Evolutionary conservation across 2,888 invertebrate genomes (phyloP), one percentile per base, ranked within the genome.

Genomic region (Nomada fucata): DNA sequence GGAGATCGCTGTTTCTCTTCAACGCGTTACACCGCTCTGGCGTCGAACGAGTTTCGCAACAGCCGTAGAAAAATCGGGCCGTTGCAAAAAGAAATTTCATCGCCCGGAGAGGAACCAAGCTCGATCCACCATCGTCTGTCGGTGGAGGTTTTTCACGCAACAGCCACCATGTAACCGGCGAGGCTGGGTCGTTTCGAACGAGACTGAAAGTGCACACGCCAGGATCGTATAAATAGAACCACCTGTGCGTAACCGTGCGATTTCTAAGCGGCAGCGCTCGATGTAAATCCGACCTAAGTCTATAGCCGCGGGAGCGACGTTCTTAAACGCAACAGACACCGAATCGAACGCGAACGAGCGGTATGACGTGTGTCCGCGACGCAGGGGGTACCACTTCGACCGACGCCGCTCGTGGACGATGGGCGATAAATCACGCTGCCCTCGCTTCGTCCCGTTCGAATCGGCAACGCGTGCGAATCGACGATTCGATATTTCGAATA

Each of bases 301-400:
- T 67, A 70, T 77, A 82, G 76, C 74, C 69, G 47, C 42, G n/a
- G 59, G 73, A 79, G 79, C 76, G 78, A 87, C 80, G 81, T 42
- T 81, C 76, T 67, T 79, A 64, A 52, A 20, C 70, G 88, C 84
- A 88, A 82, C 87, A 88, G 89, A 86, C 89, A 89, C 87, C 89
- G 83, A 87, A 89, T 86, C 85, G 80, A 85, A 79, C 79, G 79
- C 23, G 80, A 74, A 76, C 83, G 87, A 87, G 79, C 70, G 74
- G 74, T 85, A 89, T 86, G 86, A 91, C 90, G 90, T 88, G 89
- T 91, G 91, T 92, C 91, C 88, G 89, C 90, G 89, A 90, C 86
- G 85, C 89, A 86, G 89, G 89, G 88, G 90, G 88, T 86, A 86
- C 72, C 87, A 78, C 85, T 82, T 83, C 76, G 82, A 83, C 83